Conservation (phyloP, 2,888 invertebrate species). For the Blastobasis lacticolella region DNA sequence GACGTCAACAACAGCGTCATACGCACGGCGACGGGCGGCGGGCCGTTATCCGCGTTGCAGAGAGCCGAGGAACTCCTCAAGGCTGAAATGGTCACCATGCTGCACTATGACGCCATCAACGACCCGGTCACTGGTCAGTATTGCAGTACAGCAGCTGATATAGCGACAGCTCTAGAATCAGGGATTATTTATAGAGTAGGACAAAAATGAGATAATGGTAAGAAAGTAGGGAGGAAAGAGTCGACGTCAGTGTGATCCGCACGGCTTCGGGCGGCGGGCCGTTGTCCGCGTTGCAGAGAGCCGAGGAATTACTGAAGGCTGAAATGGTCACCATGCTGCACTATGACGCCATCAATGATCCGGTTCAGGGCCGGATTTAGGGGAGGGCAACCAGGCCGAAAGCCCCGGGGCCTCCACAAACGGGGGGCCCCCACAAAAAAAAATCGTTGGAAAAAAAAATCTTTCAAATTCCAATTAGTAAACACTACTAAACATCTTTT, state of each 20-base stretch:
- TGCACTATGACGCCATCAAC: slow-evolving; percentile 90
- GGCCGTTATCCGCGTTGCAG: slow-evolving; percentile 89
- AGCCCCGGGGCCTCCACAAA: too few relatives aligned
- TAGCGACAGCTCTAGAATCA: too few relatives aligned
- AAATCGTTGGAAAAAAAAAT: too few relatives aligned
- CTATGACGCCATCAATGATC: slow-evolving; percentile 89
- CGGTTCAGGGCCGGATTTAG: too few relatives aligned
- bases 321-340: slow-evolving; percentile 98
- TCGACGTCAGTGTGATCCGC: slow-evolving; percentile 87
- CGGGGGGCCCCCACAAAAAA: too few relatives aligned
- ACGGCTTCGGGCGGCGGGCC: slow-evolving; percentile 83
- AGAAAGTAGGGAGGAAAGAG: too few relatives aligned
- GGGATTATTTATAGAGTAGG: too few relatives aligned
- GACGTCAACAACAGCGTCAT: slow-evolving; percentile 90
- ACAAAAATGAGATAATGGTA: too few relatives aligned
- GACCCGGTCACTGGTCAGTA: slow-evolving; percentile 75
- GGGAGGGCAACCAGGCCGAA: too few relatives aligned
- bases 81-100: slow-evolving; percentile 96
- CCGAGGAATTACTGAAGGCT: slow-evolving; percentile 95
- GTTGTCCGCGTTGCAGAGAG: slow-evolving; percentile 91
- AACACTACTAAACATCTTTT: too few relatives aligned
- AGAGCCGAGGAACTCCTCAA: slow-evolving; percentile 97
- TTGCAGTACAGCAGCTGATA: too few relatives aligned
- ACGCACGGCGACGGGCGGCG: slow-evolving; percentile 82
- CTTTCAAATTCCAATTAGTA: too few relatives aligned